phyloP scores from a whole-genome alignment of 2,113 vertebrate genomes.

The Microcebus ravelobensis region DNA sequence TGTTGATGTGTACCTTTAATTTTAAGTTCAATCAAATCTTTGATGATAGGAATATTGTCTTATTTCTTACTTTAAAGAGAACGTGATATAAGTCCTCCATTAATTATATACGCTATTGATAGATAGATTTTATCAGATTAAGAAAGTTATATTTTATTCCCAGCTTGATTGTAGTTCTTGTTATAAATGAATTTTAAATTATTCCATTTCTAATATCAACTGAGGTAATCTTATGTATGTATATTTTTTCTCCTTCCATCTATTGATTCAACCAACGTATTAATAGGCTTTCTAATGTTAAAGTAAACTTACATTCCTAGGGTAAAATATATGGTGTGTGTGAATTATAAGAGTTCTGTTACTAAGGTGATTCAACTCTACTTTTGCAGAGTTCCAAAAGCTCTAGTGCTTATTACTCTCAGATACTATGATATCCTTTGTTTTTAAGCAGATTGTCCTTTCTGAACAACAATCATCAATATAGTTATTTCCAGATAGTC shows the following conservation, averaged over 20 bases:
- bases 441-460: background rate
- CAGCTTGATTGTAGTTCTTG: background rate
- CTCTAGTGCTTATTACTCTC: background rate
- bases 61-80: background rate
- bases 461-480: background rate
- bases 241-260: background rate
- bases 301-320: background rate
- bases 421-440: background rate
- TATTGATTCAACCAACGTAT: background rate
- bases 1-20: background rate
- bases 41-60: background rate
- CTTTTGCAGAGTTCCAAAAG: background rate
- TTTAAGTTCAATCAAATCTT: background rate
- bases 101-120: background rate
- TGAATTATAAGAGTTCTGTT: background rate
- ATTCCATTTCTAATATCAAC: background rate
- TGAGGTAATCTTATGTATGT: background rate
- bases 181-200: background rate
- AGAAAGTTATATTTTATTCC: background rate
- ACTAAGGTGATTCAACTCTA: background rate
- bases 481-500: background rate
- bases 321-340: background rate
- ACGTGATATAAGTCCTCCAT: background rate
- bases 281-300: background rate
- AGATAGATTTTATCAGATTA: background rate